Evolutionary conservation across 2,888 invertebrate species (phyloP).

Genomic region (Eupithecia tripunctaria): DNA sequence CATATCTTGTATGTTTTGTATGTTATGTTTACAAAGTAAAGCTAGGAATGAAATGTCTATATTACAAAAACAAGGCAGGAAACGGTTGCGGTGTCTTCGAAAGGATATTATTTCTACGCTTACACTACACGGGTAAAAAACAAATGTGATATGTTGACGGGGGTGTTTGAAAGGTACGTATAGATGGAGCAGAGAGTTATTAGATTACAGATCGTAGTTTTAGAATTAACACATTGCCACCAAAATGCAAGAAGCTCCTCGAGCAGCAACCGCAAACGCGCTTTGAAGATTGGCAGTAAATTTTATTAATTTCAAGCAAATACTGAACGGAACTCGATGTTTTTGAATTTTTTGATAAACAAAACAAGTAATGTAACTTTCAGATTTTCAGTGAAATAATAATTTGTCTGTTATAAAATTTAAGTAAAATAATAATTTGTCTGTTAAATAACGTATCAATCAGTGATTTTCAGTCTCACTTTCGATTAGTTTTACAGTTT

Average conservation of each 20-base stretch:
- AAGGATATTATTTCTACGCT: constrained; percentile 9
- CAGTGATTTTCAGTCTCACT: neutral
- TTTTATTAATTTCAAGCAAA: no score
- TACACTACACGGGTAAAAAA: constrained; percentile 3
- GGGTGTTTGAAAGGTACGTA: neutral
- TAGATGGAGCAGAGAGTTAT: neutral
- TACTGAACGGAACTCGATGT: no score
- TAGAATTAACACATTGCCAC: no score
- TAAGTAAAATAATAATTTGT: no score
- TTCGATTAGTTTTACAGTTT: neutral
- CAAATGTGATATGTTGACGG: neutral
- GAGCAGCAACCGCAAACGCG: no score
- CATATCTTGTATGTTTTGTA: neutral
- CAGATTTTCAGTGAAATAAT: neutral
- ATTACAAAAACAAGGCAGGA: constrained; percentile 24
- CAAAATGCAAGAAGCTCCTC: no score
- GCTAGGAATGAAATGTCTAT: constrained; percentile 16
- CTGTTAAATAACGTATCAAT: no score
- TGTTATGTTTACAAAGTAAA: constrained; percentile 13
- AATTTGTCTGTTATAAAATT: neutral
- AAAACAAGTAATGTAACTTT: no score
- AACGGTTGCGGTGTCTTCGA: constrained; percentile 17
- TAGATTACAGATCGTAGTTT: no score
- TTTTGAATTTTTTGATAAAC: no score
- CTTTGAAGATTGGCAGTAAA: no score